These are phyloP conservation scores for Phyllostomus hastatus DNA, from an alignment of 2,113 vertebrate species.

Conservation along the genomic window DNA sequence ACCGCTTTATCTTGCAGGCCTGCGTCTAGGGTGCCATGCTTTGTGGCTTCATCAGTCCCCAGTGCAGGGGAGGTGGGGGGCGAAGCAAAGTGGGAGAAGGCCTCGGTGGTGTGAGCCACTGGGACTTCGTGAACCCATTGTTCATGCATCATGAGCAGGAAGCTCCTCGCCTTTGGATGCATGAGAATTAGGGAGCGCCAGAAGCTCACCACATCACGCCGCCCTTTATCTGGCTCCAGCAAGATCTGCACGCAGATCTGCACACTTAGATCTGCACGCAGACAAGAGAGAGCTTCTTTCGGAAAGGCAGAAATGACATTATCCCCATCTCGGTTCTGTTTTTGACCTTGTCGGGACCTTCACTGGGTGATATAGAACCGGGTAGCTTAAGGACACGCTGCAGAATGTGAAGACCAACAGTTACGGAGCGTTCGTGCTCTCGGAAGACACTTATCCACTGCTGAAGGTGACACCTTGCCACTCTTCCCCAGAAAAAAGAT, in stretches of 20 bases:
- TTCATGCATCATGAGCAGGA: not conserved
- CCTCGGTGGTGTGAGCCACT: not conserved
- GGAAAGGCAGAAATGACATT: not conserved
- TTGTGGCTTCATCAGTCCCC: not conserved
- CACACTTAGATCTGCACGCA: not conserved
- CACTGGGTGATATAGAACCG: not conserved
- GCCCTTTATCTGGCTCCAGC: not conserved
- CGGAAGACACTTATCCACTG: not conserved
- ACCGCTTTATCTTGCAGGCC: not conserved
- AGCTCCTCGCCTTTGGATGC: not conserved
- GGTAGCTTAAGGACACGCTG: not conserved
- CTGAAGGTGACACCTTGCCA: not conserved
- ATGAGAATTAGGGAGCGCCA: not conserved
- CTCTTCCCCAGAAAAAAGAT: not conserved
- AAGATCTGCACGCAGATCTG: not conserved
- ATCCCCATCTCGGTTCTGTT: not conserved
- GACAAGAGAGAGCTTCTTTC: not conserved
- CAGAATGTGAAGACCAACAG: not conserved
- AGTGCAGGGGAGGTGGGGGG: accelerated
- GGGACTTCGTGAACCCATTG: not conserved
- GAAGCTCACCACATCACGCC: not conserved
- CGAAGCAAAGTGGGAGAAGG: not conserved
- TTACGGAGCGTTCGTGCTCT: not conserved
- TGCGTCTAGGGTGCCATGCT: not conserved
- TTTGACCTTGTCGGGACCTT: not conserved